Percentiles rank a stretch among this genome's conserved stretches.
phyloP scores from a whole-genome alignment of 2,113 vertebrate genomes.

The Pelmatolapia mariae region DNA sequence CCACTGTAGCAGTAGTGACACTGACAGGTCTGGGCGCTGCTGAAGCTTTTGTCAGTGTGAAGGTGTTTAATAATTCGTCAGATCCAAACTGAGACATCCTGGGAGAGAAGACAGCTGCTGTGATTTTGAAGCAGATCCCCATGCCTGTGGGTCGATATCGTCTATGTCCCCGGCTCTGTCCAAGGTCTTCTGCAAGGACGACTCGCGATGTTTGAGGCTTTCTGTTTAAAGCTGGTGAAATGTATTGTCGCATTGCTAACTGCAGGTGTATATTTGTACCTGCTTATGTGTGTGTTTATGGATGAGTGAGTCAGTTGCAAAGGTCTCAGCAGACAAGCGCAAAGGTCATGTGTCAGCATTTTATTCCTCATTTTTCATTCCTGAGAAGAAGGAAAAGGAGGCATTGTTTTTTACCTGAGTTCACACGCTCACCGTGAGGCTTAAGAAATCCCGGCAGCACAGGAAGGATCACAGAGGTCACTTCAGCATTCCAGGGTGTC shows the following conservation, averaged over 20 bases:
- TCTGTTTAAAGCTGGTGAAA: background rate
- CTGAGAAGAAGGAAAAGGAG: background rate
- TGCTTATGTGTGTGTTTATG: background rate
- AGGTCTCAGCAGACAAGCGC: background rate
- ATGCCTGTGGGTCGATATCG: constrained; percentile 1
- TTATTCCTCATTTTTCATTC: background rate
- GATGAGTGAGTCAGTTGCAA: background rate
- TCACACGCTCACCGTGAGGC: background rate
- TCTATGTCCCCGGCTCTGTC: background rate
- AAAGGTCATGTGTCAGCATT: constrained; percentile 7
- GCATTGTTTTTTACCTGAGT: background rate
- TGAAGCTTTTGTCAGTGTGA: background rate
- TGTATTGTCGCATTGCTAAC: background rate
- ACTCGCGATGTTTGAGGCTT: background rate
- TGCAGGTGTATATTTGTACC: background rate
- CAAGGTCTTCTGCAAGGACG: background rate
- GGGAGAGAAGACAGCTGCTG: background rate
- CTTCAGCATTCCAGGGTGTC: constrained; percentile 47
- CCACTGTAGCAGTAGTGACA: background rate
- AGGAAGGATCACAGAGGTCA: constrained; percentile 36
- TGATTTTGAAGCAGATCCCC: background rate
- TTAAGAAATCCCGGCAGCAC: background rate
- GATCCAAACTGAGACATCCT: background rate
- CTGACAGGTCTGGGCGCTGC: background rate
- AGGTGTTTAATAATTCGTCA: background rate